These are phyloP conservation scores for Miltochrista miniata DNA, from an alignment of 2,888 invertebrate species.

Conservation along the genomic window DNA sequence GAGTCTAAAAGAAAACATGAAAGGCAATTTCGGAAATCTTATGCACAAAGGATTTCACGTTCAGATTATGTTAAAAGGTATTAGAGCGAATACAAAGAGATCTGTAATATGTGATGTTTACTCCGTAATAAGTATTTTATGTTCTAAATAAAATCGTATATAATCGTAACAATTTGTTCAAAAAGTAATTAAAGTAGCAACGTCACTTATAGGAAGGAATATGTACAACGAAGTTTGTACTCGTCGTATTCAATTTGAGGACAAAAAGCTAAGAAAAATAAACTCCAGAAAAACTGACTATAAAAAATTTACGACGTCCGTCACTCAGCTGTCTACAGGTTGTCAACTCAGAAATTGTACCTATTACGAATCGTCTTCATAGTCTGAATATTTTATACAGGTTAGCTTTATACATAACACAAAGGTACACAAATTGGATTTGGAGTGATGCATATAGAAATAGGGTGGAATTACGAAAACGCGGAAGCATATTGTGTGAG, in stretches of 20 bases:
- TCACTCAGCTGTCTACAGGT: constrained; percentile 12
- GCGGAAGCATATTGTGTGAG: constrained; percentile 5
- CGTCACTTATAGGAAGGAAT: constrained; percentile 8
- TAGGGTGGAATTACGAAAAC: constrained; percentile 8
- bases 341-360: constrained; percentile 20
- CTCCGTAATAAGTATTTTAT: constrained; percentile 15
- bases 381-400: constrained; percentile 21
- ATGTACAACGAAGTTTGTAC: constrained; percentile 18
- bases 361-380: constrained; percentile 21
- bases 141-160: constrained; percentile 17
- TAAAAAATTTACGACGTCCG: constrained; percentile 32
- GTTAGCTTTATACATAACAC: constrained; percentile 1
- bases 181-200: constrained; percentile 9
- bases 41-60: constrained; percentile 34
- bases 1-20: constrained; percentile 38
- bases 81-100: constrained; percentile 22
- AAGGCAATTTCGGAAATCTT: constrained; percentile 36
- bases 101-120: constrained; percentile 13
- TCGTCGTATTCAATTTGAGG: constrained; percentile 14
- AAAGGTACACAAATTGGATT: constrained; percentile 17
- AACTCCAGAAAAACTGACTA: constrained; percentile 20
- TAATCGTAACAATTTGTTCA: constrained; percentile 7
- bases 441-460: constrained; percentile 15
- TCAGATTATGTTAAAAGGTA: constrained; percentile 31
- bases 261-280: constrained; percentile 26